A percentile compares a stretch with the other conserved stretches of the same genome.
Conservation (phyloP, 2,797 vertebrate genomes). For the Eidolon dupreanum region DNA sequence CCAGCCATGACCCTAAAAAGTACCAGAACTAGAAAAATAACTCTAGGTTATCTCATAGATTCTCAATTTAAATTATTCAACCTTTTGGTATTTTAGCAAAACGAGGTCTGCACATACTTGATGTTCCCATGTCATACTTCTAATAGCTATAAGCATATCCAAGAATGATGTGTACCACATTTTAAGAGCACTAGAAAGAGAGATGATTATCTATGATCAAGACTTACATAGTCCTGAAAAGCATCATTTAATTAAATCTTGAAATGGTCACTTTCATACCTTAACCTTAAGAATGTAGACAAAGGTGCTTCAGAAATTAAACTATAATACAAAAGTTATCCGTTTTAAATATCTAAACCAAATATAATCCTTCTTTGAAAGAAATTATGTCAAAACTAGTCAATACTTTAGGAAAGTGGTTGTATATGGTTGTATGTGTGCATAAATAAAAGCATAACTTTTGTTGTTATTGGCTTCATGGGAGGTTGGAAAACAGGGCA, state of each 20-base stretch:
- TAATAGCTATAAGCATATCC: background rate
- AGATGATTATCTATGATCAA: background rate
- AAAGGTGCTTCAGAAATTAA: conserved; percentile 54
- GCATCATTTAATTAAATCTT: conserved; percentile 36
- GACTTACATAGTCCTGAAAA: background rate
- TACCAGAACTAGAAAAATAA: conserved; percentile 32
- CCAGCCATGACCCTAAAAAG: background rate
- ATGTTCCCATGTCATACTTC: background rate
- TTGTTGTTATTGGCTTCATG: background rate
- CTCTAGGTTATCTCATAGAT: conserved; percentile 14
- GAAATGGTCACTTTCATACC: background rate
- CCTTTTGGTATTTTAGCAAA: conserved; percentile 29
- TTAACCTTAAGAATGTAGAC: background rate
- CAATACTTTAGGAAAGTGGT: conserved; percentile 1
- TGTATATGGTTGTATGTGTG: background rate
- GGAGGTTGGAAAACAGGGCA: background rate
- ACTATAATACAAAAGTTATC: conserved; percentile 15
- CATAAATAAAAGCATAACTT: conserved; percentile 1
- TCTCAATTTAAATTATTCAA: conserved; percentile 37
- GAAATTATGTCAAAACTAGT: conserved; percentile 38
- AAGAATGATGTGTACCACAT: background rate
- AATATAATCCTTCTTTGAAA: conserved; percentile 34
- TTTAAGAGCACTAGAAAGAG: conserved; percentile 10
- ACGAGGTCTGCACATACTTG: background rate
- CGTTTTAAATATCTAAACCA: conserved; percentile 33